Evolutionary conservation across 1,140 invertebrate species (phyloP), one percentile per base, ranked within the genome.

Genomic region (Macrotrachela quadricornifera): DNA sequence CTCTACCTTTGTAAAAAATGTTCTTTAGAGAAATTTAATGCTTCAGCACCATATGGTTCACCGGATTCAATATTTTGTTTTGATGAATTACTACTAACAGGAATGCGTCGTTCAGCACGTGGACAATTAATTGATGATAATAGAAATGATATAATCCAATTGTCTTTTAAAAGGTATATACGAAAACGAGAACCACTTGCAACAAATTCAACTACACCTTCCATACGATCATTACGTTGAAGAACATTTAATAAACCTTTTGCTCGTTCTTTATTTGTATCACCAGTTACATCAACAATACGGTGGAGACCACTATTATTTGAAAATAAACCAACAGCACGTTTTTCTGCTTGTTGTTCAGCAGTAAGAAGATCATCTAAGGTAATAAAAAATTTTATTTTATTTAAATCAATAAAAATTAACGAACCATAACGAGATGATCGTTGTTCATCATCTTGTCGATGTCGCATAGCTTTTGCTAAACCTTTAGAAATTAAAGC

Each of bases 181-280:
- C 91, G 78, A 45, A 96, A 70, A 39, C 91, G 75, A 1, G 87
- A 92, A 6, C 87, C 88, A 61, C 83, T 88, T 0, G 85, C 82
- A 2, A 96, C 84, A 70, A 90, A 95, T 65, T 96, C 91, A 4
- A 94, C 87, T 14, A 90, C 77, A 13, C 80, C 88, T 63, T 92
- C 85, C 17, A 81, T 80, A 57, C 80, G 67, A 9, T 80, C 67
- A 76, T 80, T 80, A 59, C 88, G 75, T 53, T 68, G 83, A 50
- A 96, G 75, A 58, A 84, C 85, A 36, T 88, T 82, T 57, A 95
- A 72, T 68, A 87, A 88, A 64, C 86, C 77, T 66, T 90, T 96
- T 6, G 87, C 21, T 30, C 21, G 21, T 30, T 2, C 3, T 30
- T 30, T 30, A 30, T 30, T 30, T 30, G 2, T 8, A 30, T 30